Evolutionary conservation across 2,113 vertebrate genomes (phyloP).

Genomic region (Callaeas wilsoni): DNA sequence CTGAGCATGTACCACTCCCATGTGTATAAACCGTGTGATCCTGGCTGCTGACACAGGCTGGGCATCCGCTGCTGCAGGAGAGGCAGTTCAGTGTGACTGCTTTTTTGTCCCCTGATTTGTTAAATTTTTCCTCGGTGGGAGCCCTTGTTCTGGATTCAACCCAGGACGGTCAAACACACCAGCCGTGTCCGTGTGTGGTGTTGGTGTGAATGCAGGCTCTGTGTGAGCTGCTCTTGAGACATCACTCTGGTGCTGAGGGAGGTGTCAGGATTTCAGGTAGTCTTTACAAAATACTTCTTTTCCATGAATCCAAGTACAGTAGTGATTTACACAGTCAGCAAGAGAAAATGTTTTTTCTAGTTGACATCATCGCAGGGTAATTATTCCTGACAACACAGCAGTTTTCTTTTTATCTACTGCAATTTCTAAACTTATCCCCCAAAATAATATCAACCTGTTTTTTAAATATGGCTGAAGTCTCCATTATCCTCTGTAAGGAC

Average conservation of each 20-base stretch:
- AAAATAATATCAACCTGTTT: background rate
- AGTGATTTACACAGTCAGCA: background rate
- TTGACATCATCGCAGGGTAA: background rate
- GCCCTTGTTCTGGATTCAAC: background rate
- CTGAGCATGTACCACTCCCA: background rate
- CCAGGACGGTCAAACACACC: background rate
- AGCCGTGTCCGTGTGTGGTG: background rate
- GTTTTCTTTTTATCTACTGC: background rate
- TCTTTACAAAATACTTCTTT: background rate
- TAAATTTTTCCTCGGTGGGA: background rate
- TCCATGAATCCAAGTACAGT: background rate
- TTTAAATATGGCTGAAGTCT: background rate
- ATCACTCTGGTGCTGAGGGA: background rate
- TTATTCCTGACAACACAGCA: background rate
- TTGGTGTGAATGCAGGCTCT: background rate
- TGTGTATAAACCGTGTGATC: background rate
- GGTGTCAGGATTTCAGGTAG: background rate
- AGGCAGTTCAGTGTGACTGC: background rate
- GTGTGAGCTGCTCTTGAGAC: background rate
- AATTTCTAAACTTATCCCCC: background rate
- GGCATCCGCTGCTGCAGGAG: background rate
- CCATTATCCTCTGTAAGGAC: accelerated
- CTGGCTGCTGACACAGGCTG: background rate
- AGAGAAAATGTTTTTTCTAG: background rate
- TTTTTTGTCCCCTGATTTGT: background rate